These are phyloP conservation scores for Phataginus tricuspis DNA, from an alignment of 2,797 vertebrate genomes.

Conservation along the genomic window DNA sequence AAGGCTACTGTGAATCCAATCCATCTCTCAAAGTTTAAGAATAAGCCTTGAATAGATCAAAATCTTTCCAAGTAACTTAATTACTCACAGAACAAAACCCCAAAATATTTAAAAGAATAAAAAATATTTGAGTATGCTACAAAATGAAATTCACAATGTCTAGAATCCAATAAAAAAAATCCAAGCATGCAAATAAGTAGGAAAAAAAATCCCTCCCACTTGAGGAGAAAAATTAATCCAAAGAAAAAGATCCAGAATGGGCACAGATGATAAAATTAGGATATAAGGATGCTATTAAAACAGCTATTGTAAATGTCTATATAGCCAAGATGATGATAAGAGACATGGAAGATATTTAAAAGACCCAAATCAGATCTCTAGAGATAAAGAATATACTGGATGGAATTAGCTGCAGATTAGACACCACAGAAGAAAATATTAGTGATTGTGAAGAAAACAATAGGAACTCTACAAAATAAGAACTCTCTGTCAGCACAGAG, in stretches of 20 bases:
- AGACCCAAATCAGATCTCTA: neutral
- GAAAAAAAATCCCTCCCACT: neutral
- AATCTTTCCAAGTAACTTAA: constrained; percentile 24
- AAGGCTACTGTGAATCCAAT: neutral
- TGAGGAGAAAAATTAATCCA: neutral
- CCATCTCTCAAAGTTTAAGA: neutral
- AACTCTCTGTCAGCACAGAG: neutral
- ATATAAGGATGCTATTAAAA: neutral
- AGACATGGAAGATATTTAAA: neutral
- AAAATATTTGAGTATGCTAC: neutral
- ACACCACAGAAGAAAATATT: neutral
- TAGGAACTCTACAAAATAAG: neutral
- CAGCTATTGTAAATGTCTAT: neutral
- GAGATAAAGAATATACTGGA: neutral
- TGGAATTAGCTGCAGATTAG: neutral
- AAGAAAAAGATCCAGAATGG: neutral
- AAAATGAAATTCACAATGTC: neutral
- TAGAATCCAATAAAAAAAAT: neutral
- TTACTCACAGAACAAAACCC: neutral
- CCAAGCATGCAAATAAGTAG: neutral
- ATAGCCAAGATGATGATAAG: neutral
- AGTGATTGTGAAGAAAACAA: neutral
- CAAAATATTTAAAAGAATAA: neutral
- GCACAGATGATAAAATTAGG: neutral
- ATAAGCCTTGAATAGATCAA: neutral